Conservation (phyloP, 2,797 vertebrate genomes). For the Eulemur mongoz region DNA sequence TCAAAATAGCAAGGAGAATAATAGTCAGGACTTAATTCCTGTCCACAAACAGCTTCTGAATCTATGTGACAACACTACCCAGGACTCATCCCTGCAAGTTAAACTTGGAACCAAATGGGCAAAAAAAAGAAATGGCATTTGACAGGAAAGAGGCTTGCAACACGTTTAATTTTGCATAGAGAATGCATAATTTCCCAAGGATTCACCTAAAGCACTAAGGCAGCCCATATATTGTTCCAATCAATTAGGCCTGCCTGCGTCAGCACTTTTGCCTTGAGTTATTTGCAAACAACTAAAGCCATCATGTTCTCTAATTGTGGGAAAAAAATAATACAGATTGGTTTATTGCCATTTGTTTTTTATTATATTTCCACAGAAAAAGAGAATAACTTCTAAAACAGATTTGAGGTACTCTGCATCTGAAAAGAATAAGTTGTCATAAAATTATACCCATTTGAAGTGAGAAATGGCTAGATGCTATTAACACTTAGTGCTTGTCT, state of each 20-base stretch:
- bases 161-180: conserved; percentile 56
- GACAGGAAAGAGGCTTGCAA: conserved; percentile 50
- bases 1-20: conserved; percentile 36
- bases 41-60: not conserved
- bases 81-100: not conserved
- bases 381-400: conserved; percentile 19
- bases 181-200: conserved; percentile 49
- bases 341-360: not conserved
- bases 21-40: conserved; percentile 27
- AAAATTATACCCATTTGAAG: not conserved
- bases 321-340: not conserved
- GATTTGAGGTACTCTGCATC: not conserved
- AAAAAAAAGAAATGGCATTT: conserved; percentile 4
- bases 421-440: not conserved
- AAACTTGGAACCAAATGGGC: conserved; percentile 13
- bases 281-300: conserved; percentile 21
- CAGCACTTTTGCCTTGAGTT: conserved; percentile 35
- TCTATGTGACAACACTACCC: not conserved
- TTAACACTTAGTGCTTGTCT: not conserved
- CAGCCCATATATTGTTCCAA: conserved; percentile 5
- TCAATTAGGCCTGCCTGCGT: conserved; percentile 54
- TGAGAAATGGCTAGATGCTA: not conserved
- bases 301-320: conserved; percentile 26
- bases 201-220: conserved; percentile 47
- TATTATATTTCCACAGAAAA: not conserved